Conservation (phyloP, 2,113 vertebrate species). For the Gallinago jamesoni region DNA sequence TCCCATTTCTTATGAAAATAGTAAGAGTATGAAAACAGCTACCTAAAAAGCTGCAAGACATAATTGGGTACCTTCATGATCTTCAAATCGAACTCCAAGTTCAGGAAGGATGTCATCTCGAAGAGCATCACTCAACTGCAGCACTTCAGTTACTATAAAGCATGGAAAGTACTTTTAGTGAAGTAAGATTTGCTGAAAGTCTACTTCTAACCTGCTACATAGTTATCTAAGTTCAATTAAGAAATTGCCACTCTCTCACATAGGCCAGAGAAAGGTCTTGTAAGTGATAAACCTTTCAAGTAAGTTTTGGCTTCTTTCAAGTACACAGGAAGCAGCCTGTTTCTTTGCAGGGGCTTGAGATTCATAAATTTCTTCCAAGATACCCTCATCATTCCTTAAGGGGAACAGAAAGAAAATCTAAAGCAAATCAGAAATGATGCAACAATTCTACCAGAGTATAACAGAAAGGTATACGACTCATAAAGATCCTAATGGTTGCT, state of each 20-base stretch:
- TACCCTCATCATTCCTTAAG: neutral
- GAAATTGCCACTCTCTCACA: neutral
- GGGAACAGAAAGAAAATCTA: neutral
- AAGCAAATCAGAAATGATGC: neutral
- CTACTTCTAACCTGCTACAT: neutral
- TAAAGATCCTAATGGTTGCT: neutral
- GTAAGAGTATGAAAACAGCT: neutral
- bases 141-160: slow-evolving; percentile 83
- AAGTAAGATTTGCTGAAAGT: neutral
- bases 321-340: neutral
- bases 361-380: neutral
- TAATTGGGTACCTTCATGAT: slow-evolving; percentile 87
- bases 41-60: neutral
- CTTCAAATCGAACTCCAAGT: slow-evolving; percentile 93
- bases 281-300: neutral
- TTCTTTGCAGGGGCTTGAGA: neutral
- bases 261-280: neutral
- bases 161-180: neutral
- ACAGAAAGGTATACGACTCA: neutral
- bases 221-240: neutral
- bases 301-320: neutral
- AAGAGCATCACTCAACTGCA: slow-evolving; percentile 87
- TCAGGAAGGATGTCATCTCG: slow-evolving; percentile 90
- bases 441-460: neutral
- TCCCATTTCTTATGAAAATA: neutral